phyloP scores from a whole-genome alignment of 2,888 invertebrate genomes.

The Lutraria lutraria region DNA sequence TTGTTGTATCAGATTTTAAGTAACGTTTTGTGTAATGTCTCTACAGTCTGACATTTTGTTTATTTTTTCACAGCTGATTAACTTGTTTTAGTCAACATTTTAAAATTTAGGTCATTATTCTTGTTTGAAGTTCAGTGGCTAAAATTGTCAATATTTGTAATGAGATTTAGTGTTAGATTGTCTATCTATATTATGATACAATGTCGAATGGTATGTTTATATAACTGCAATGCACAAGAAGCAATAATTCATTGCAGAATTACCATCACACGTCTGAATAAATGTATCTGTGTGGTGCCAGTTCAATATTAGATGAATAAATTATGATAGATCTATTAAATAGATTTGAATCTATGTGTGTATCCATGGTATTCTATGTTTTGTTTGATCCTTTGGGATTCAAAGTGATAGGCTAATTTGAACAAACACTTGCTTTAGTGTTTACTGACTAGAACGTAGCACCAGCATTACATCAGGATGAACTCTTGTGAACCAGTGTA shows the following conservation, averaged over 20 bases:
- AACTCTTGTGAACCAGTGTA: no score
- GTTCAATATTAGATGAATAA: neutral
- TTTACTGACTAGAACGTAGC: no score
- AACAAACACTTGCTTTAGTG: no score
- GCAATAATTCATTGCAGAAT: no score
- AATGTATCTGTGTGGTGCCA: neutral
- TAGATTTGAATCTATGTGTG: neutral
- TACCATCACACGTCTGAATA: no score
- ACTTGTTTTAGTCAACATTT: constrained; percentile 10
- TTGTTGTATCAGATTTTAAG: neutral
- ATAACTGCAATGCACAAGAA: no score
- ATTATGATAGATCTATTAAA: neutral
- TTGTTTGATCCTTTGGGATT: neutral
- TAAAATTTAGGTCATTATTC: constrained; percentile 1
- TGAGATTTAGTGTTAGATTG: neutral
- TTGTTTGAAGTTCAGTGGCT: neutral
- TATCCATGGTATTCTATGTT: neutral
- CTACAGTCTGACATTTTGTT: constrained; percentile 3
- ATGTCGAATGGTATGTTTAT: neutral
- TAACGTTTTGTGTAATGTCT: constrained; percentile 11
- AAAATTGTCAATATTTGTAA: neutral
- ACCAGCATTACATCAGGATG: no score
- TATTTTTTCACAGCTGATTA: constrained; percentile 15
- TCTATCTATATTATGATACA: neutral
- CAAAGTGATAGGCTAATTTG: neutral